Evolutionary conservation across 1,140 invertebrate genomes (phyloP).

Genomic region (Drosophila jambulina): DNA sequence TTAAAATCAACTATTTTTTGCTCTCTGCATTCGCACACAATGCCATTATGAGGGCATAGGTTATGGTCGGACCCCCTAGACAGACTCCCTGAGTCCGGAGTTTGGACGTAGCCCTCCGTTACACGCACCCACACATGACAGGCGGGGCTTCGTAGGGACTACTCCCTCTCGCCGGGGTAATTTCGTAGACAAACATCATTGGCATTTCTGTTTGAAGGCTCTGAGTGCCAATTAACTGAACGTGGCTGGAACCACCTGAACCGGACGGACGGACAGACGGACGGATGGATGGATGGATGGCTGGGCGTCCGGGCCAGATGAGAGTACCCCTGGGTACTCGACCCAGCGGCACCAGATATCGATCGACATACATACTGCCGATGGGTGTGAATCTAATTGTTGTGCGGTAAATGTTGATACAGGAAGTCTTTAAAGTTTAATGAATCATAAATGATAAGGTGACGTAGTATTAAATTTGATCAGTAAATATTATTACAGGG

Average conservation of each 20-base stretch:
- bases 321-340: background rate
- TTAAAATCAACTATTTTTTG: background rate
- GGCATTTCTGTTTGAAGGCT: conserved; percentile 59
- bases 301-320: background rate
- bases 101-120: background rate
- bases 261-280: conserved; percentile 7
- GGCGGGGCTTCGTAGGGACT: conserved; percentile 5
- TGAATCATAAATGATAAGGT: background rate
- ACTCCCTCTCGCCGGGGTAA: conserved; percentile 28
- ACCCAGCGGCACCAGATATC: conserved; percentile 10
- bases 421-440: background rate
- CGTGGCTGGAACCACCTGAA: conserved; percentile 38
- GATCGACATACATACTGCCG: conserved; percentile 2
- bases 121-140: conserved; percentile 6
- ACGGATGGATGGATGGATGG: conserved; percentile 2
- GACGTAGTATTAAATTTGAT: background rate
- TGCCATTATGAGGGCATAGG: conserved; percentile 29
- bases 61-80: conserved; percentile 15
- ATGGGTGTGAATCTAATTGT: conserved; percentile 24
- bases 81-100: conserved; percentile 5
- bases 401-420: background rate
- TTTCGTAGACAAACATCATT: conserved; percentile 56
- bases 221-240: conserved; percentile 62
- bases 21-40: conserved; percentile 21
- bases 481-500: background rate